Percentiles rank a stretch among this genome's conserved stretches.
These are phyloP conservation scores for Psittacula cyanocephala DNA, from an alignment of 2,113 vertebrate genomes.

Conservation along the genomic window DNA sequence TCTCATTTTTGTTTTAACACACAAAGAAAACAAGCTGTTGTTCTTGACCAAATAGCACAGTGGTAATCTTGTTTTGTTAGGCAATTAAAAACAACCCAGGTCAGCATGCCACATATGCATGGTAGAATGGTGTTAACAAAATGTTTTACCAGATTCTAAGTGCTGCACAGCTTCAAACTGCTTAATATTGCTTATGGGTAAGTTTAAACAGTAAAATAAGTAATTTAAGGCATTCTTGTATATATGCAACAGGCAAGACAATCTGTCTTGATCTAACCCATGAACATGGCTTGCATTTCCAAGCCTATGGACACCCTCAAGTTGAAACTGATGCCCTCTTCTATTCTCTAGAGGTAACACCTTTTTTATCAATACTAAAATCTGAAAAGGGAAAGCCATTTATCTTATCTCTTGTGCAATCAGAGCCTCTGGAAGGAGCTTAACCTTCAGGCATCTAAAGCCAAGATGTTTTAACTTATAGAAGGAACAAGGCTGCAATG, in stretches of 20 bases:
- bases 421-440: not conserved
- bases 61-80: not conserved
- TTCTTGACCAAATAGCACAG: not conserved
- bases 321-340: not conserved
- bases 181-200: rapidly evolving
- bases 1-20: conserved; percentile 7
- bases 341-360: not conserved
- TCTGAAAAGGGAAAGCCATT: not conserved
- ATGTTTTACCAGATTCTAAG: not conserved
- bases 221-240: not conserved
- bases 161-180: not conserved
- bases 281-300: not conserved
- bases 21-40: conserved; percentile 17
- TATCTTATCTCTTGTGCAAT: not conserved
- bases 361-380: not conserved
- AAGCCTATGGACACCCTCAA: not conserved
- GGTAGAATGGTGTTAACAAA: not conserved
- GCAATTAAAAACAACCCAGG: not conserved
- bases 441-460: not conserved
- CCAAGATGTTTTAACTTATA: not conserved
- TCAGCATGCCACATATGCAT: not conserved
- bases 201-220: not conserved
- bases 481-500: not conserved
- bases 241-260: not conserved
- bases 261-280: not conserved